Conservation (phyloP, 2,113 vertebrate genomes). For the Eupsittula cactorum region DNA sequence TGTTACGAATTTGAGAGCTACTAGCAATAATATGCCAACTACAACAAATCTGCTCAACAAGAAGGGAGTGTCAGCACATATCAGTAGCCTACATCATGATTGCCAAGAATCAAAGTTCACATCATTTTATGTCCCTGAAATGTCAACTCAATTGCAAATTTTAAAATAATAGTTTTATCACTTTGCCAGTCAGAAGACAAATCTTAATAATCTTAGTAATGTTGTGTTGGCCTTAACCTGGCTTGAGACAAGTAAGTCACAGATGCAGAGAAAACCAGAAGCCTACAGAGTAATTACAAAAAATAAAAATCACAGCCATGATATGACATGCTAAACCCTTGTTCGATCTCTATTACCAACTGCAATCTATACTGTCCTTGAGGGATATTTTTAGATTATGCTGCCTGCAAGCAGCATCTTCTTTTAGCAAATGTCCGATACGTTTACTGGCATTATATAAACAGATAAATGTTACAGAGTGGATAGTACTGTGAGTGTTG, state of each 20-base stretch:
- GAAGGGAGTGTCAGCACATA: background rate
- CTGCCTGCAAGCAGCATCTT: background rate
- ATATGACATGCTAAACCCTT: background rate
- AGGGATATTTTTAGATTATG: background rate
- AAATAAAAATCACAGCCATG: background rate
- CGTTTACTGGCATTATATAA: background rate
- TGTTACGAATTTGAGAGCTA: background rate
- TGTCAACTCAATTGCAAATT: conserved; percentile 25
- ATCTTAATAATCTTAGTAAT: background rate
- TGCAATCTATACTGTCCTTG: background rate
- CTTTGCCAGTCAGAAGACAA: conserved; percentile 14
- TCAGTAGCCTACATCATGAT: background rate
- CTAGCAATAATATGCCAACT: background rate
- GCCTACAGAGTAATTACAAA: background rate
- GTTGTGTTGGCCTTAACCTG: background rate
- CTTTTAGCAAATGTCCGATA: background rate
- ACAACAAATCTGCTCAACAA: background rate
- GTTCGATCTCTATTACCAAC: background rate
- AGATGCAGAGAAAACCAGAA: background rate
- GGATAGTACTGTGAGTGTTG: background rate
- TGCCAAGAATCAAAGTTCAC: background rate
- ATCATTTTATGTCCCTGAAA: conserved; percentile 27
- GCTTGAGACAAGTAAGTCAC: background rate
- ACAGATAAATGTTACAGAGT: background rate
- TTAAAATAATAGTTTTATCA: conserved; percentile 7